Conservation (phyloP, 2,113 vertebrate species). For the Stictonetta naevosa region DNA sequence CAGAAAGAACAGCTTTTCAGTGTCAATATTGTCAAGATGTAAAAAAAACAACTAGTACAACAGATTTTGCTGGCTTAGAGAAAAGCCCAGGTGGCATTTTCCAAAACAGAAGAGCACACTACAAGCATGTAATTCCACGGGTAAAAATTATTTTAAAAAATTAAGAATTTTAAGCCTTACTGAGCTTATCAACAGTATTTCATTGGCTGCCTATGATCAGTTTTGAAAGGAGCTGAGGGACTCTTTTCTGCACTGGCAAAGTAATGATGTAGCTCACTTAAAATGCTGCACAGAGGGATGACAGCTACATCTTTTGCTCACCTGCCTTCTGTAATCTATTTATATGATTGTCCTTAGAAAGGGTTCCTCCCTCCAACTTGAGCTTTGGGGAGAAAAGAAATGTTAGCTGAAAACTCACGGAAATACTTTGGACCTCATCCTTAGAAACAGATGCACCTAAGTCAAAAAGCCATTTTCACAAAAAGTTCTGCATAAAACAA, state of each 20-base stretch:
- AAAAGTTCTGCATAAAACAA: neutral
- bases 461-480: neutral
- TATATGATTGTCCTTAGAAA: neutral
- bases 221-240: neutral
- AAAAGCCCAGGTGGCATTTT: neutral
- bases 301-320: neutral
- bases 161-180: neutral
- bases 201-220: neutral
- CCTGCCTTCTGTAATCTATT: neutral
- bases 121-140: neutral
- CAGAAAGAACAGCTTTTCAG: neutral
- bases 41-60: neutral
- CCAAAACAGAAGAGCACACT: neutral
- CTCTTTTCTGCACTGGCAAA: neutral
- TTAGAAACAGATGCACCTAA: neutral
- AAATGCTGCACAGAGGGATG: neutral
- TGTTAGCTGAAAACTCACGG: neutral
- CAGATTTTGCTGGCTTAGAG: neutral
- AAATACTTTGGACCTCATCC: neutral
- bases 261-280: neutral
- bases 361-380: neutral
- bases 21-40: neutral
- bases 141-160: neutral
- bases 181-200: neutral
- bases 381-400: neutral